Percentiles rank a stretch among this genome's conserved stretches.
Conservation (phyloP, 2,888 invertebrate species). For the Prenolepis imparis region DNA sequence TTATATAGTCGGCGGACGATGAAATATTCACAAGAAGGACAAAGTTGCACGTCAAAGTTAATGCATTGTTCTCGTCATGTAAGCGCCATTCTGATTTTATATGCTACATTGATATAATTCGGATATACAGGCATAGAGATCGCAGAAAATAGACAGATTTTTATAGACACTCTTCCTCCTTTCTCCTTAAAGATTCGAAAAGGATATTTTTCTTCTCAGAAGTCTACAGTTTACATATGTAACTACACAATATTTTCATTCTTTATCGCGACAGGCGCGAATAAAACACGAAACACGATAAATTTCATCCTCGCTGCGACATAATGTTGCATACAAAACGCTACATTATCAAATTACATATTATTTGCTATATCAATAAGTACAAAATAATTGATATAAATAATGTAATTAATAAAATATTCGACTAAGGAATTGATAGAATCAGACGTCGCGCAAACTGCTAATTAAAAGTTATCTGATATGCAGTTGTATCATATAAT, state of each 20-base stretch:
- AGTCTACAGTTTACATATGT: slow-evolving; percentile 27
- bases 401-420: slow-evolving; percentile 15
- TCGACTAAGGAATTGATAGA: slow-evolving; percentile 11
- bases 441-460: not conserved
- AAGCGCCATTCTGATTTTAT: slow-evolving; percentile 22
- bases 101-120: slow-evolving; percentile 61
- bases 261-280: not conserved
- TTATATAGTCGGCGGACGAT: slow-evolving; percentile 17
- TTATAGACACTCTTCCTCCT: slow-evolving; percentile 30
- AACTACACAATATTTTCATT: not conserved
- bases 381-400: slow-evolving; percentile 39
- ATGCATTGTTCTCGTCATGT: slow-evolving; percentile 35
- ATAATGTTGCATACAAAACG: slow-evolving; percentile 30
- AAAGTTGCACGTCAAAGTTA: slow-evolving; percentile 17
- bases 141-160: slow-evolving; percentile 71
- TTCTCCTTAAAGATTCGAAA: slow-evolving; percentile 61
- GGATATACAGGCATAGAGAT: slow-evolving; percentile 71
- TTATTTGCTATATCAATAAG: slow-evolving; percentile 8
- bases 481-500: not conserved
- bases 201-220: slow-evolving; percentile 51
- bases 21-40: slow-evolving; percentile 23
- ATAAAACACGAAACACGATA: slow-evolving; percentile 4
- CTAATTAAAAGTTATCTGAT: slow-evolving; percentile 10
- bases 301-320: slow-evolving; percentile 18
- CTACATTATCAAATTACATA: not conserved